Conservation (phyloP, 1,140 invertebrate species). For the Drosophila virilis region DNA sequence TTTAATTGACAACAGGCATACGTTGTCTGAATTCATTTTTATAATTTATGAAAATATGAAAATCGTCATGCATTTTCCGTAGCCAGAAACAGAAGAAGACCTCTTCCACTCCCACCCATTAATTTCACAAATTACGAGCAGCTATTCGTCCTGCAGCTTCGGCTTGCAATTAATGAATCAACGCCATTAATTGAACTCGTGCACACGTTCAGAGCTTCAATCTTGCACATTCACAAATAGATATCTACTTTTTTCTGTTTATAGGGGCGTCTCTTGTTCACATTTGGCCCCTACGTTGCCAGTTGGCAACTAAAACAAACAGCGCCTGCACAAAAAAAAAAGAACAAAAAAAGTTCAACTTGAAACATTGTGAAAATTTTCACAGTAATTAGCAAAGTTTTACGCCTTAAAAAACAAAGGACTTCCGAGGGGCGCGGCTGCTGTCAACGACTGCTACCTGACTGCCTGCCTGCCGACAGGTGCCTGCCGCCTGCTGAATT, state of each 20-base stretch:
- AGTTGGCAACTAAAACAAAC: conserved; percentile 44
- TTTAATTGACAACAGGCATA: conserved; percentile 9
- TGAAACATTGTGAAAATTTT: conserved; percentile 73
- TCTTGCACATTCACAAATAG: not conserved
- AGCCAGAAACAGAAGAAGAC: not conserved
- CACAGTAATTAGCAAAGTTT: conserved; percentile 82
- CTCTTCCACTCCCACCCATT: conserved; percentile 17
- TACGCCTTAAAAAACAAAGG: conserved; percentile 72
- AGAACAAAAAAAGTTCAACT: conserved; percentile 48
- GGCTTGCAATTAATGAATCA: conserved; percentile 73
- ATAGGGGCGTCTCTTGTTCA: conserved; percentile 13
- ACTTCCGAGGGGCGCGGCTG: conserved; percentile 45
- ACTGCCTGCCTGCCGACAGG: conserved; percentile 9
- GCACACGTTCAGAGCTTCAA: conserved; percentile 16
- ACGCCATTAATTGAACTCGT: conserved; percentile 68
- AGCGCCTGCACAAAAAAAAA: conserved; percentile 16
- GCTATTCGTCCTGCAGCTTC: conserved; percentile 5
- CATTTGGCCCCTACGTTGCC: conserved; percentile 9
- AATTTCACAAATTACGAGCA: conserved; percentile 60
- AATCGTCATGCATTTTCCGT: conserved; percentile 9
- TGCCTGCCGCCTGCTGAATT: conserved; percentile 12
- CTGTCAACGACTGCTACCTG: conserved; percentile 33
- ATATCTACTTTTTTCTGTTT: not conserved
- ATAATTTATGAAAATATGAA: conserved; percentile 3
- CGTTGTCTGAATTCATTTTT: conserved; percentile 11